These are phyloP conservation scores for Micromys minutus DNA, from an alignment of 2,113 vertebrate species.

Conservation along the genomic window DNA sequence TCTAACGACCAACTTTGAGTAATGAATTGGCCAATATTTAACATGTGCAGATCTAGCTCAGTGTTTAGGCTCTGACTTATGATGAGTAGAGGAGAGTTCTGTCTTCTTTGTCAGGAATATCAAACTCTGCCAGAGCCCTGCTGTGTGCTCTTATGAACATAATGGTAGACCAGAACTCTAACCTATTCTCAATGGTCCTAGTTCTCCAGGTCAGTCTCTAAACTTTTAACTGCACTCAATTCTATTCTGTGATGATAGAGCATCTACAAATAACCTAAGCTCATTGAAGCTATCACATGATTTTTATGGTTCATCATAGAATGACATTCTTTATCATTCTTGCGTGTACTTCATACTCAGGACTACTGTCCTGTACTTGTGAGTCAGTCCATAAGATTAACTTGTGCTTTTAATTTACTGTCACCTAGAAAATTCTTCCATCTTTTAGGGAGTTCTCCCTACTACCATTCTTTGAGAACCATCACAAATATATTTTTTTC, in stretches of 20 bases:
- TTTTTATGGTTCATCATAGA: neutral
- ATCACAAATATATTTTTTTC: neutral
- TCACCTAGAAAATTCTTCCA: neutral
- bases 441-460: neutral
- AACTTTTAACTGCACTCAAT: neutral
- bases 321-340: neutral
- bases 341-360: neutral
- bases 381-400: neutral
- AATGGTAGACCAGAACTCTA: neutral
- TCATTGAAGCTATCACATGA: neutral
- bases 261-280: neutral
- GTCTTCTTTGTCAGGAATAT: neutral
- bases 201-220: neutral
- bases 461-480: neutral
- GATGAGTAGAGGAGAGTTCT: neutral
- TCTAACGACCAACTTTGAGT: neutral
- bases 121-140: neutral
- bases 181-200: neutral
- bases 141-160: neutral
- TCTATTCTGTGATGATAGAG: no score
- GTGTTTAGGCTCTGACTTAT: neutral
- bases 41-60: neutral
- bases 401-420: neutral
- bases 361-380: neutral
- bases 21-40: neutral